Evolutionary conservation across 2,113 vertebrate species (phyloP).

Genomic region (Nesogale talazaci): DNA sequence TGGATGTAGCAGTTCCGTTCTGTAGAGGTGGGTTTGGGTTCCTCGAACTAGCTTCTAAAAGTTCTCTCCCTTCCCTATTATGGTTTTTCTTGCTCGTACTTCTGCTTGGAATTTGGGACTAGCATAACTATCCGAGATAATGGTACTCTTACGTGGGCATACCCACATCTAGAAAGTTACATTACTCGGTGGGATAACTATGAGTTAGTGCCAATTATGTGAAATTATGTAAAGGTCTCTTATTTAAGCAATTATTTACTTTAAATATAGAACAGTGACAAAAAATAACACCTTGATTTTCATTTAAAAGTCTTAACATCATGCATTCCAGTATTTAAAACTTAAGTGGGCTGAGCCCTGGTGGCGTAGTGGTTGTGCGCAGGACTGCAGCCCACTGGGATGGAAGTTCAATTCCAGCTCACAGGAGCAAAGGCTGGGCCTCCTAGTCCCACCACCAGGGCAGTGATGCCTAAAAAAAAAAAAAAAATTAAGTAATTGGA

Average conservation of each 20-base stretch:
- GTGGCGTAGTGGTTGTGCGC: no score
- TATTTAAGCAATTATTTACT: not conserved
- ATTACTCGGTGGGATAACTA: not conserved
- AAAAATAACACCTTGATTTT: not conserved
- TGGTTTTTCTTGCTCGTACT: not conserved
- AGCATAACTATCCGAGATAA: not conserved
- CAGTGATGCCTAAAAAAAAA: no score
- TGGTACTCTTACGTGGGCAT: not conserved
- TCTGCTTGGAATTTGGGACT: conserved; percentile 51
- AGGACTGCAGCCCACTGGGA: no score
- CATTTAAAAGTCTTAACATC: not conserved
- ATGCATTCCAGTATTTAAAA: not conserved
- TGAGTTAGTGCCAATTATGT: not conserved
- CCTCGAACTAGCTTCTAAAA: conserved; percentile 50
- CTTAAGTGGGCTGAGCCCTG: no score
- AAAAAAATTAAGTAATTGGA: conserved; percentile 13
- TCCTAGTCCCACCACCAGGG: no score
- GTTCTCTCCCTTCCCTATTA: not conserved
- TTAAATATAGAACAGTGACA: not conserved
- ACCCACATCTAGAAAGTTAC: conserved; percentile 22
- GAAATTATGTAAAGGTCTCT: not conserved
- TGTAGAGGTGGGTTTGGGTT: not conserved
- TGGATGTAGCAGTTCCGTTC: not conserved
- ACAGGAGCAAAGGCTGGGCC: no score
- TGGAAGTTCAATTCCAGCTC: no score